Percentiles rank a stretch among this genome's conserved stretches.
These are phyloP conservation scores for Pachymerium ferrugineum DNA, from an alignment of 2,888 invertebrate species.

Conservation along the genomic window DNA sequence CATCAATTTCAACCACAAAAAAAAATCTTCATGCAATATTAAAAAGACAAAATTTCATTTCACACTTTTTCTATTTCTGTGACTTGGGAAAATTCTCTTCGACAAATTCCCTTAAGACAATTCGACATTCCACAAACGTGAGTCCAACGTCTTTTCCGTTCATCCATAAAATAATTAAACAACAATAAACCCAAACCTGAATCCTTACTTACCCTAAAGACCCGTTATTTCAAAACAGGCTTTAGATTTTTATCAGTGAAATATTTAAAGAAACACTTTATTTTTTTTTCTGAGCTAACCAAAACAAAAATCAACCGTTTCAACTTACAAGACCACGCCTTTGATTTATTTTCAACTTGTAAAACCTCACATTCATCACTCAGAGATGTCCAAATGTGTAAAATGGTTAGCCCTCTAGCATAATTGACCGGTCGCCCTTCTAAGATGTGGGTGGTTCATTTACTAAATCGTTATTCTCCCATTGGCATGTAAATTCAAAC, in stretches of 20 bases:
- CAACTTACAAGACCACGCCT: neutral
- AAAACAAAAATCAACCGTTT: neutral
- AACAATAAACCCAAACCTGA: neutral
- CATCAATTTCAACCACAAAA: neutral
- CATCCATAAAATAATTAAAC: neutral
- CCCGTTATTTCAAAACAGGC: neutral
- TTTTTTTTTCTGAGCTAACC: neutral
- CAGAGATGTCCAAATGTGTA: neutral
- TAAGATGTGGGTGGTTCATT: neutral
- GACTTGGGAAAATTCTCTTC: too few relatives aligned
- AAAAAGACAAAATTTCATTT: neutral
- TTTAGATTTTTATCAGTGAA: neutral
- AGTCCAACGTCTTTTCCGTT: too few relatives aligned
- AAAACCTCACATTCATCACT: neutral
- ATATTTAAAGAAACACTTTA: neutral
- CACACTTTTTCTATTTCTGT: neutral
- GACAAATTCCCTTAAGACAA: too few relatives aligned
- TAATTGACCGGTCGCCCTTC: neutral
- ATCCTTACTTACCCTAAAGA: neutral
- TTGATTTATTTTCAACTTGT: constrained; percentile 6
- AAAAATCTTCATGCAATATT: neutral
- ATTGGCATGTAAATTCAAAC: neutral
- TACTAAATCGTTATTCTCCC: neutral
- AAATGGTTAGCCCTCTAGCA: neutral
- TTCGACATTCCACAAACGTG: neutral